These are phyloP conservation scores for Itoplectis maculator DNA, from an alignment of 2,888 invertebrate species.

Conservation along the genomic window DNA sequence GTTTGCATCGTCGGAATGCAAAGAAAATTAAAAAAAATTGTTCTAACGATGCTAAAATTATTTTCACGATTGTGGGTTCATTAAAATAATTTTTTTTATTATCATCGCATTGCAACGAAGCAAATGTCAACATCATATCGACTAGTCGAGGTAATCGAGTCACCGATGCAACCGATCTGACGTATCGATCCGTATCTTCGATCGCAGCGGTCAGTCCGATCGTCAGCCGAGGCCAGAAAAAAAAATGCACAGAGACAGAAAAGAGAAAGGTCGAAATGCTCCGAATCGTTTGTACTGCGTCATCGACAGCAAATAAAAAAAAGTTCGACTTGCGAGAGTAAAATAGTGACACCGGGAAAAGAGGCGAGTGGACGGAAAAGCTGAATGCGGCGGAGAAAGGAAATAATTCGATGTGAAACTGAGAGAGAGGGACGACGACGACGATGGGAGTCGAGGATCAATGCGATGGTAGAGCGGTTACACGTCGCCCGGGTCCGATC, in stretches of 20 bases:
- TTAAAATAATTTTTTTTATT: too few species aligned
- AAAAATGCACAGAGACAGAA: too few species aligned
- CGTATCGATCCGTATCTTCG: background rate
- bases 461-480: slow-evolving; percentile 27
- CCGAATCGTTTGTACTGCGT: background rate
- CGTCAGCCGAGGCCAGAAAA: background rate
- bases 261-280: background rate
- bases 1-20: too few species aligned
- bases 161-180: too few species aligned
- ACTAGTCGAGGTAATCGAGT: slow-evolving; percentile 1
- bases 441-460: slow-evolving; percentile 44
- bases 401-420: slow-evolving; percentile 3
- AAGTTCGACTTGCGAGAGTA: background rate
- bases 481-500: slow-evolving; percentile 29
- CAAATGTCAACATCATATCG: too few species aligned
- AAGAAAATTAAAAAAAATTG: too few species aligned
- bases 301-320: background rate
- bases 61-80: too few species aligned
- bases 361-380: background rate
- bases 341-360: background rate
- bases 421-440: slow-evolving; percentile 8
- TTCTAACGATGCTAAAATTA: too few species aligned
- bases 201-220: background rate
- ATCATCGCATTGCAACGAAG: too few species aligned
- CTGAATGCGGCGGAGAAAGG: slow-evolving; percentile 10